phyloP scores from a whole-genome alignment of 2,797 vertebrate genomes.

The Enteromius thamalakanensis region DNA sequence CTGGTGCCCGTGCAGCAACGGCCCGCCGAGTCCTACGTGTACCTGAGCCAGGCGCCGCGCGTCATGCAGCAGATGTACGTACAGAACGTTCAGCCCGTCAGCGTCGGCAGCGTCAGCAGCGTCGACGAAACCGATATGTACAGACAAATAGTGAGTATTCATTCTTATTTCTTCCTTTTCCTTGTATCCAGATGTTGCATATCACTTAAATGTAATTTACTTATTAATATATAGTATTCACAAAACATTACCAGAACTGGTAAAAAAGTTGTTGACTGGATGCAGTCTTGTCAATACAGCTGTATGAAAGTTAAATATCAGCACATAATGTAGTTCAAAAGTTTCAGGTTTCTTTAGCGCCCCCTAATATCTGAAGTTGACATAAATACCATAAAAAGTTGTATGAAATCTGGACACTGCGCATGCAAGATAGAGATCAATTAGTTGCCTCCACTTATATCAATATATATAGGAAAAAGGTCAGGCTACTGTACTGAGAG shows the following conservation, averaged over 20 bases:
- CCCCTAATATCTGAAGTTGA: not conserved
- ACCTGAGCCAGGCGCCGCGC: conserved; percentile 59
- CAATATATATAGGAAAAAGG: not conserved
- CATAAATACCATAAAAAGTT: not conserved
- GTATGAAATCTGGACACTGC: not conserved
- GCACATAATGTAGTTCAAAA: not conserved
- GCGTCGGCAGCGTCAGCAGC: conserved; percentile 68
- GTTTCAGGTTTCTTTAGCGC: not conserved
- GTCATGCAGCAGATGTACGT: conserved; percentile 72
- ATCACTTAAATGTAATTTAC: not conserved
- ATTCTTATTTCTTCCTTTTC: not conserved
- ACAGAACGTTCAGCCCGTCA: conserved; percentile 55
- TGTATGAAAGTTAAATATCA: not conserved
- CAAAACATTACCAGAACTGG: not conserved
- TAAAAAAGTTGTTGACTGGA: not conserved
- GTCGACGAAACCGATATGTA: conserved; percentile 63
- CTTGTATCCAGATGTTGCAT: not conserved
- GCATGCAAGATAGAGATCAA: not conserved
- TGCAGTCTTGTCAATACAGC: not conserved
- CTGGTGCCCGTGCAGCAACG: conserved; percentile 77
- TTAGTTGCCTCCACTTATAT: not conserved
- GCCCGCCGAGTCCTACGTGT: conserved; percentile 56
- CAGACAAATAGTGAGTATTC: conserved; percentile 63
- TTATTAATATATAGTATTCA: not conserved
- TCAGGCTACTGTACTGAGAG: not conserved